phyloP scores from a whole-genome alignment of 2,113 vertebrate genomes.

The Turdus rufiventris region DNA sequence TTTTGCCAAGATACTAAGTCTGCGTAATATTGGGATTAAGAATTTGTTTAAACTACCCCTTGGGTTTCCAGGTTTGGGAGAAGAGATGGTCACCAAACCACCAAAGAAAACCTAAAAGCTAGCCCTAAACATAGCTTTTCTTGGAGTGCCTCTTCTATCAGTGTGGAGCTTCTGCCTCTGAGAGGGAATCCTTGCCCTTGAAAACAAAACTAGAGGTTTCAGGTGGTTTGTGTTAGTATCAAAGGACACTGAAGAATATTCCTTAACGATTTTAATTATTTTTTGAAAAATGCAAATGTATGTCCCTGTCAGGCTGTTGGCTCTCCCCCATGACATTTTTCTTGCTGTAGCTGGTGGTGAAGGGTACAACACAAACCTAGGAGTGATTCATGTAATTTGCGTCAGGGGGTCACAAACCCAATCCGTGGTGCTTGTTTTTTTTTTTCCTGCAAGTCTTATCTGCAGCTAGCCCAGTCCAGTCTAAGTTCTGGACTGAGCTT shows the following conservation, averaged over 20 bases:
- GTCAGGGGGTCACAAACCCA: neutral
- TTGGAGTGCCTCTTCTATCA: neutral
- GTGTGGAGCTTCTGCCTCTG: neutral
- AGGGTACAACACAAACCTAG: neutral
- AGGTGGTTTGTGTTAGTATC: neutral
- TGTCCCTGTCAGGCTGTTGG: neutral
- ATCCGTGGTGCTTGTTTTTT: accelerated
- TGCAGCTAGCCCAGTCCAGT: neutral
- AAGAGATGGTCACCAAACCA: neutral
- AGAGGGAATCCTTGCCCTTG: neutral
- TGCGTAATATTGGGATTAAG: neutral
- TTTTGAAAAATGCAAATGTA: neutral
- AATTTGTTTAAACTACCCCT: neutral
- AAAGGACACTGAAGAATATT: neutral
- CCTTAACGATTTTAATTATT: neutral
- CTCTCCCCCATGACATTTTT: neutral
- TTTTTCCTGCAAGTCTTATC: neutral
- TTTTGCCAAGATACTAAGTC: neutral
- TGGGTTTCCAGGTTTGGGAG: neutral
- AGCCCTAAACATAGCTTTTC: neutral
- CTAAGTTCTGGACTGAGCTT: neutral
- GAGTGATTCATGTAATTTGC: accelerated
- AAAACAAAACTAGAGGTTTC: neutral
- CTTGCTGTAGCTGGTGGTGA: neutral
- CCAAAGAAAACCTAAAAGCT: neutral